These are phyloP conservation scores for Paramormyrops kingsleyae DNA, from an alignment of 2,113 vertebrate genomes.

Conservation along the genomic window DNA sequence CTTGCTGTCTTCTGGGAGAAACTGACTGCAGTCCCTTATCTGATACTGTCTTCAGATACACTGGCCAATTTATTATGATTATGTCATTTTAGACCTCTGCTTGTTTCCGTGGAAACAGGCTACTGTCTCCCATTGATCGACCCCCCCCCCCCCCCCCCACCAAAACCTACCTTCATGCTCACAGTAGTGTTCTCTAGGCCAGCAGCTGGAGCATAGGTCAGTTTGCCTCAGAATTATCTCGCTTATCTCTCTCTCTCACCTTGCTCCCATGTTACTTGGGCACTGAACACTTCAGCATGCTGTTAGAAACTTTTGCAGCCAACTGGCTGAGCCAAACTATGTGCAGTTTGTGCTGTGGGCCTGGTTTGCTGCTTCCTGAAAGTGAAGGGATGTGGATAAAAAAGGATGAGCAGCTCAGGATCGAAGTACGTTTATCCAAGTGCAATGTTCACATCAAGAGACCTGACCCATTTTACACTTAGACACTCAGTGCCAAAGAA, in stretches of 20 bases:
- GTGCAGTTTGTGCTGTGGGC: not conserved
- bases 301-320: not conserved
- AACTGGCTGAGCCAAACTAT: not conserved
- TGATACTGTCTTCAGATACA: not conserved
- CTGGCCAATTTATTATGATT: slow-evolving; percentile 34
- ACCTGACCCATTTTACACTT: not conserved
- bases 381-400: not conserved
- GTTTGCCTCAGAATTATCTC: not conserved
- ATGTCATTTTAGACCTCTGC: slow-evolving; percentile 27
- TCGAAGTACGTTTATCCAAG: not conserved
- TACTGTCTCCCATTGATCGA: not conserved
- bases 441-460: not conserved
- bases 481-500: not conserved
- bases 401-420: not conserved
- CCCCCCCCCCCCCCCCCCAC: not conserved
- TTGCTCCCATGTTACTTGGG: not conserved
- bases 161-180: not conserved
- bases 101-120: slow-evolving; percentile 34
- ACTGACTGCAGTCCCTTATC: not conserved
- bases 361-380: not conserved
- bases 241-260: not conserved
- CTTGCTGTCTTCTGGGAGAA: not conserved
- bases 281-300: not conserved
- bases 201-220: not conserved
- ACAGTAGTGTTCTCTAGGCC: not conserved